Conservation (phyloP, 2,113 vertebrate species). For the Merops nubicus region DNA sequence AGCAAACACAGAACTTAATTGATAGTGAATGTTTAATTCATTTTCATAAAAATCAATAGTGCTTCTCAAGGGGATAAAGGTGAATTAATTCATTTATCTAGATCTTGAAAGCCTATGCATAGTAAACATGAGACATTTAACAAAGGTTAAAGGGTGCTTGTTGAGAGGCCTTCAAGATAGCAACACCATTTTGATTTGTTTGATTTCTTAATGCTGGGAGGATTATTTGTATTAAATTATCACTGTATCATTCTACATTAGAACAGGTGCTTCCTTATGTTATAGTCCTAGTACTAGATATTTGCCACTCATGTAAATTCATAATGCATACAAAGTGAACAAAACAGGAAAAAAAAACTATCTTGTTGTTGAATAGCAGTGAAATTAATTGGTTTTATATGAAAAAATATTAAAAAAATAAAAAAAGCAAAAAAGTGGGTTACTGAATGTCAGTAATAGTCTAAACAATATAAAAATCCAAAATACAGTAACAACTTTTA, state of each 20-base stretch:
- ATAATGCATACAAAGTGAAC: background rate
- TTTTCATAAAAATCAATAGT: slow-evolving; percentile 72
- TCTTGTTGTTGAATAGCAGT: background rate
- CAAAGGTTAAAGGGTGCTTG: slow-evolving; percentile 59
- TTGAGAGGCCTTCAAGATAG: slow-evolving; percentile 34
- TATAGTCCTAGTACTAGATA: background rate
- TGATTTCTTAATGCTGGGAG: slow-evolving; percentile 9
- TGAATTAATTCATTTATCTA: slow-evolving; percentile 69
- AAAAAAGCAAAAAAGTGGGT: background rate
- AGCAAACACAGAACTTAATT: slow-evolving; percentile 54
- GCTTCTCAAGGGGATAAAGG: slow-evolving; percentile 59
- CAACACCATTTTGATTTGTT: slow-evolving; percentile 32
- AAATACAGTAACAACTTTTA: background rate
- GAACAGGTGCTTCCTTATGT: background rate
- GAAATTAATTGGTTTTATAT: background rate
- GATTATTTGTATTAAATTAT: slow-evolving; percentile 25
- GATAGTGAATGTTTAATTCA: slow-evolving; percentile 65
- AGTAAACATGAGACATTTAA: slow-evolving; percentile 5
- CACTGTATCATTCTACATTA: background rate
- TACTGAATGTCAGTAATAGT: background rate
- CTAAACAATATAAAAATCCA: background rate
- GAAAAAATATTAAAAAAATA: background rate
- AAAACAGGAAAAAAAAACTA: background rate
- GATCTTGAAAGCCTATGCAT: slow-evolving; percentile 56
- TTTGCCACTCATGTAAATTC: background rate